A percentile compares a stretch with the other conserved stretches of the same genome.
Evolutionary conservation across 1,140 invertebrate species (phyloP).

Genomic region (Aphis gossypii): DNA sequence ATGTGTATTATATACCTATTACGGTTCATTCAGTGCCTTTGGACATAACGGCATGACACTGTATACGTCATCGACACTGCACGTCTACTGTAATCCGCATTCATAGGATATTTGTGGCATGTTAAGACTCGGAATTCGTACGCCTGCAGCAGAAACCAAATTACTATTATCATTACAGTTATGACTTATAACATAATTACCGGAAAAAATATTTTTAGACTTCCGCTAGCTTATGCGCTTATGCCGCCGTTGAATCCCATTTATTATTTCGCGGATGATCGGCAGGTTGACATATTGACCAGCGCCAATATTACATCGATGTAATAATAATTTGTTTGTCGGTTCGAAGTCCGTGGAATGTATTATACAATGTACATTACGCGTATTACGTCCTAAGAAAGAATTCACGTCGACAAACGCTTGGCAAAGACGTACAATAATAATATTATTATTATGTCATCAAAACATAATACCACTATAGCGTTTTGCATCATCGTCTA

Average conservation of each 20-base stretch:
- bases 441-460: neutral
- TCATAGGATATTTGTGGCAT: neutral
- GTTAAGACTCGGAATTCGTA: too few species aligned
- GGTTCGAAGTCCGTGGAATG: neutral
- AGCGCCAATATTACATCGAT: neutral
- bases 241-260: neutral
- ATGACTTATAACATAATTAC: neutral
- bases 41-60: too few species aligned
- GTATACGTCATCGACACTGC: neutral
- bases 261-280: neutral
- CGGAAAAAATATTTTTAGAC: neutral
- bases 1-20: too few species aligned
- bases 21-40: too few species aligned
- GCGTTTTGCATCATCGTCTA: too few species aligned
- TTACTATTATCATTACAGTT: neutral
- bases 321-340: neutral
- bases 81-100: neutral
- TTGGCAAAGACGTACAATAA: neutral
- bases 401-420: neutral
- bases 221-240: neutral
- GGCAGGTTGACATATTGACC: neutral
- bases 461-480: neutral
- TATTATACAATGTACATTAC: neutral
- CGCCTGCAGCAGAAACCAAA: too few species aligned
- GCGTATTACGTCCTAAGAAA: neutral